A percentile compares a stretch with the other conserved stretches of the same genome.
phyloP scores from a whole-genome alignment of 2,113 vertebrate genomes.

The Typhlomys cinereus region DNA sequence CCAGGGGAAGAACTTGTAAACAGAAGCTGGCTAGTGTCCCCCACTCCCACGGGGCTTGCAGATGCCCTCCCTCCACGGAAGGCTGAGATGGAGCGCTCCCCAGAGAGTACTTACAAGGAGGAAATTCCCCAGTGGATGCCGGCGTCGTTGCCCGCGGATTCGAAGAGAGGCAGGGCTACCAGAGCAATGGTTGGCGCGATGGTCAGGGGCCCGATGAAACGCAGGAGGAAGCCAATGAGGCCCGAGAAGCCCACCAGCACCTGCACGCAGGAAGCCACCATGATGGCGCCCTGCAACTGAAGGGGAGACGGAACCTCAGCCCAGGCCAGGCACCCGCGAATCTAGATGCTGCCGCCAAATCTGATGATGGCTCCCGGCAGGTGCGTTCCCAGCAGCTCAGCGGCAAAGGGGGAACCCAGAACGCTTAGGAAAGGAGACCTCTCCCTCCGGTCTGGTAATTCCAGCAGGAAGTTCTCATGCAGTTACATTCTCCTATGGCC shows the following conservation, averaged over 20 bases:
- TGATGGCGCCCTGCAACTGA: constrained; percentile 95
- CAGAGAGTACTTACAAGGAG: constrained; percentile 86
- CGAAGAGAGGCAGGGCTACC: constrained; percentile 94
- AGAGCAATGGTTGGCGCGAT: constrained; percentile 97
- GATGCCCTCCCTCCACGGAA: not conserved
- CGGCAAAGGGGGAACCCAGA: not conserved
- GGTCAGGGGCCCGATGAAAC: constrained; percentile 95
- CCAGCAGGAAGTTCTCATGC: no score
- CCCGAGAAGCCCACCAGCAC: constrained; percentile 96
- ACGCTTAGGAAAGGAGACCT: not conserved
- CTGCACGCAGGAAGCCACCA: constrained; percentile 95
- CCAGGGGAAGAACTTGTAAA: not conserved
- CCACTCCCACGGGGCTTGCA: not conserved
- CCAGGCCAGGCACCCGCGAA: not conserved
- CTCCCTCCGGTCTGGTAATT: no score
- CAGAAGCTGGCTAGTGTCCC: not conserved
- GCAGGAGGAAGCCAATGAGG: constrained; percentile 94
- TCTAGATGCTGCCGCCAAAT: not conserved
- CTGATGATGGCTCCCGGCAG: accelerated
- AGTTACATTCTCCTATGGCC: not conserved
- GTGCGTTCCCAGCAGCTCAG: not conserved
- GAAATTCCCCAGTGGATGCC: constrained; percentile 96
- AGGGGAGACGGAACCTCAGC: not conserved
- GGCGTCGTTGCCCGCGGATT: constrained; percentile 89
- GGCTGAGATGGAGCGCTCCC: not conserved